Base-by-base conservation (phyloP, 2,113 vertebrate genomes). In the Catagonus wagneri region DNA sequence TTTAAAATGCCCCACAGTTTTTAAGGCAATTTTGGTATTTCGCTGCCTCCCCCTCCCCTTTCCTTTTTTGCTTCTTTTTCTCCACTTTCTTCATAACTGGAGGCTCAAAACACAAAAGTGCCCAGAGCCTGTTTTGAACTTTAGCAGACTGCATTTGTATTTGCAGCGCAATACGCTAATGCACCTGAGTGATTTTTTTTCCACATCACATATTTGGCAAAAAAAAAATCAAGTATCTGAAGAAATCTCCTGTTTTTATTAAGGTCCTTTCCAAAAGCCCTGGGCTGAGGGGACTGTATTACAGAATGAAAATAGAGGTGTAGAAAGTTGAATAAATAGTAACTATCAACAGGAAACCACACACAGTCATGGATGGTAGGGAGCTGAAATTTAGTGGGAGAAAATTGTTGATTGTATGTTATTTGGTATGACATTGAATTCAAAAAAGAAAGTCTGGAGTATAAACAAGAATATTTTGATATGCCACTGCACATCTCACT, bases 241-340 rank as follows among this genome's bases (percentile, higher is more conserved):
- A 81, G 27, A 81, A 75, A 63, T 32, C 12, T n/a, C 50, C 83
- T 32, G 71, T 83, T 93, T 97, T 78, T 17, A 39, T 89, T 60
- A 56, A 78, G 54, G 36, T 2, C 50, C 34, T 69, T 78, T 60
- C n/a, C 71, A 25, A 69, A 93, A 87, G 23, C 34, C 29, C 58
- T 90, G 16, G 8, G 32, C 5, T 8, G 17, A 87, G 85, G 75
- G n/a, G 86, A 61, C 6, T 78, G 32, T n/a, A 32, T 25, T 86
- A 54, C 32, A 79, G 75, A 83, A 12, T 79, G 11, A 34, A 2
- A 90, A 29, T 25, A 54, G 27, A 83, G 15, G 19, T 92, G 11
- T 7, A n/a, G 3, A 88, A 91, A 93, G 86, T 79, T 63, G 90
- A 44, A 83, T 65, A 86, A 79, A n/a, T 36, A 78, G n/a, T 13